Percentiles rank a stretch among this genome's conserved stretches.
Evolutionary conservation across 2,888 invertebrate genomes (phyloP).

Genomic region (Epirrita christyi): DNA sequence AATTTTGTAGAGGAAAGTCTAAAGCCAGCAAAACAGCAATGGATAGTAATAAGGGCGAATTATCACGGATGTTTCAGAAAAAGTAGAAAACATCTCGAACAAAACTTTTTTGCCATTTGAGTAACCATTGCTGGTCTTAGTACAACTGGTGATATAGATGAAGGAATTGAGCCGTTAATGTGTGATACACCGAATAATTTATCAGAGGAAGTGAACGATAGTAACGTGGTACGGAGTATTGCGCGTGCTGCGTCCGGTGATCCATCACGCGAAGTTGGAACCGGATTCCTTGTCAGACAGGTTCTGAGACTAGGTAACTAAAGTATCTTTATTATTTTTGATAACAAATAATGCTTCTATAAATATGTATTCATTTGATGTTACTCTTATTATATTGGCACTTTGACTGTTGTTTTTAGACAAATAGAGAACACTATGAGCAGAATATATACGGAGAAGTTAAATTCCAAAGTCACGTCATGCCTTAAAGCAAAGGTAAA

Average conservation of each 20-base stretch:
- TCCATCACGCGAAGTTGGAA: slow-evolving; percentile 79
- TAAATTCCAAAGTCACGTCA: no score
- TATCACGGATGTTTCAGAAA: no score
- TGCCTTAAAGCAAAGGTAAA: no score
- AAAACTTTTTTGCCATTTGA: background rate
- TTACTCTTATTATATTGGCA: slow-evolving; percentile 10
- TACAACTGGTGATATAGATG: background rate
- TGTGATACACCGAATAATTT: slow-evolving; percentile 1
- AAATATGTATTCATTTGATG: slow-evolving; percentile 34
- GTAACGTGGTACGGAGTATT: slow-evolving; percentile 46
- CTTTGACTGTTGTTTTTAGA: background rate
- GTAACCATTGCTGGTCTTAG: background rate
- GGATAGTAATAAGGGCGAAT: no score
- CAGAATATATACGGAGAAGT: no score
- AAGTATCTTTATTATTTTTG: slow-evolving; percentile 63
- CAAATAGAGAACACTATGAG: no score
- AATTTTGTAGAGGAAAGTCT: no score
- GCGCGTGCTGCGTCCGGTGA: slow-evolving; percentile 72
- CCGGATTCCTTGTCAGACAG: slow-evolving; percentile 68
- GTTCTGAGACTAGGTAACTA: slow-evolving; percentile 58
- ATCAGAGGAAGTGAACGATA: slow-evolving; percentile 37
- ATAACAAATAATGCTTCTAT: slow-evolving; percentile 41
- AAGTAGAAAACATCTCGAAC: no score
- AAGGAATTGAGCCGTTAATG: background rate
- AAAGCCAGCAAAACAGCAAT: no score